These are phyloP conservation scores for Colossoma macropomum DNA, from an alignment of 2,113 vertebrate genomes.

Conservation along the genomic window DNA sequence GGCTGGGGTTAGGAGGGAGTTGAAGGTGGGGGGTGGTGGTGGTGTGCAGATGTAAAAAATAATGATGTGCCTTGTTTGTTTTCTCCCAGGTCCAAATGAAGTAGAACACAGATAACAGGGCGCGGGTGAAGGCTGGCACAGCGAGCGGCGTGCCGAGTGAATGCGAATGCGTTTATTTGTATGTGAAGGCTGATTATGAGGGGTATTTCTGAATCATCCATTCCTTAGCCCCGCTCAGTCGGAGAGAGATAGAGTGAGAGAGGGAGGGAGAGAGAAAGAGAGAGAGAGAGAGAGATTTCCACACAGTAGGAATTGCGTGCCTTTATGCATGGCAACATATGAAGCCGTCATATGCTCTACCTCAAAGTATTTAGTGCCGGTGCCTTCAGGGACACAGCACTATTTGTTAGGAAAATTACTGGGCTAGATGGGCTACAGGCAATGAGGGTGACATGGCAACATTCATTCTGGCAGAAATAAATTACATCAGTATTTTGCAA, in stretches of 20 bases:
- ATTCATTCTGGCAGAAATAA: constrained; percentile 74
- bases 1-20: not conserved
- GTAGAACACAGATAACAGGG: constrained; percentile 36
- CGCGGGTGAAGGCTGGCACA: constrained; percentile 7
- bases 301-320: constrained; percentile 16
- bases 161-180: constrained; percentile 40
- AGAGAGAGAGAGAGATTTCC: not conserved
- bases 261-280: not conserved
- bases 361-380: constrained; percentile 66
- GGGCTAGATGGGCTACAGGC: constrained; percentile 54
- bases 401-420: constrained; percentile 73
- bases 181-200: constrained; percentile 23
- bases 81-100: constrained; percentile 33
- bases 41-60: constrained; percentile 25
- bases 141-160: constrained; percentile 1
- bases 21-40: too few relatives aligned
- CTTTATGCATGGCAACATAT: constrained; percentile 27
- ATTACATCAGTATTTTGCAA: constrained; percentile 64
- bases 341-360: constrained; percentile 19
- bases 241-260: not conserved
- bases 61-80: constrained; percentile 41
- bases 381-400: constrained; percentile 60
- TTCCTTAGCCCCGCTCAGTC: not conserved
- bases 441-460: constrained; percentile 68
- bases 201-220: constrained; percentile 22